Conservation (phyloP, 2,113 vertebrate genomes). For the Aspidoscelis tigris region DNA sequence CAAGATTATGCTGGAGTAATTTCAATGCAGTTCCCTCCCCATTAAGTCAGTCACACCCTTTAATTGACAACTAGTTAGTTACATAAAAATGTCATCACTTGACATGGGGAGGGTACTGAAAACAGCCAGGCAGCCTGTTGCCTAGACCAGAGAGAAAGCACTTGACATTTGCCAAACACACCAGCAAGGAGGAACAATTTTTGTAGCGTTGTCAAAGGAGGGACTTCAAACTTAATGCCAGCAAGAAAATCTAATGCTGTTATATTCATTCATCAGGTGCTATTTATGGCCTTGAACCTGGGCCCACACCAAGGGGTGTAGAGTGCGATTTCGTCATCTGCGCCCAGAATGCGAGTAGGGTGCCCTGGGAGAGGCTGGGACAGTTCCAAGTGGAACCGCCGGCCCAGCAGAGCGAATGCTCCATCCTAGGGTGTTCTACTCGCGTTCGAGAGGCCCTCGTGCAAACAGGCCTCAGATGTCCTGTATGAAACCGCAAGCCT, state of each 20-base stretch:
- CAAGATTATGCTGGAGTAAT: background rate
- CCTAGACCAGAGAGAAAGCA: background rate
- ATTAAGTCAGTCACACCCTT: background rate
- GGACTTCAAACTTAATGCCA: background rate
- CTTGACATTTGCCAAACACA: background rate
- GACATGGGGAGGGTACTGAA: background rate
- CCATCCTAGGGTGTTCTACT: too few species aligned
- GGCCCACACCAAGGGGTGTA: background rate
- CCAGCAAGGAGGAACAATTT: background rate
- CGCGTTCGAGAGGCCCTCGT: too few species aligned
- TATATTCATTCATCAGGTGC: background rate
- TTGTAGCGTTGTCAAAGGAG: background rate
- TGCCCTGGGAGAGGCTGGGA: too few species aligned
- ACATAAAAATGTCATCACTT: background rate
- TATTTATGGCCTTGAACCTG: background rate
- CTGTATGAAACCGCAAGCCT: background rate
- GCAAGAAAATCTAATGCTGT: background rate
- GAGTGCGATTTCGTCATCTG: too few species aligned
- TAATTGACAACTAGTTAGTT: constrained; percentile 7
- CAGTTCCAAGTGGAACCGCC: too few species aligned
- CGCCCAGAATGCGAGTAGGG: too few species aligned
- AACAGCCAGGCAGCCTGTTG: background rate
- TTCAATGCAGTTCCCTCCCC: background rate
- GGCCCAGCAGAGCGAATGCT: too few species aligned
- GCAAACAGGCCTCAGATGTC: too few species aligned